Percentiles rank a stretch among this genome's conserved stretches.
Conservation (phyloP, 2,113 vertebrate genomes). For the Shinisaurus crocodilurus region DNA sequence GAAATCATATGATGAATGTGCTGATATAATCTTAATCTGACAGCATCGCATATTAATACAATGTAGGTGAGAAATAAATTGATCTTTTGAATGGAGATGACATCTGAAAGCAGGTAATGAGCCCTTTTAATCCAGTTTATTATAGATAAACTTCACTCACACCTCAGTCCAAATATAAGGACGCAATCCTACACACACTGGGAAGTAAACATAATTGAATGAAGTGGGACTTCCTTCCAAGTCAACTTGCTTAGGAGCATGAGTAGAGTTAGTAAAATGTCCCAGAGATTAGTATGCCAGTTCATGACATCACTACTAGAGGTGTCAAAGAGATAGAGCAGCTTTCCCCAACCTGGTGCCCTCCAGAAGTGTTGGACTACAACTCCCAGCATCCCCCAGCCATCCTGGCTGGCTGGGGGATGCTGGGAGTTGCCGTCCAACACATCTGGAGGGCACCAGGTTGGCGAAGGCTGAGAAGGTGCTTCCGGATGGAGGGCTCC, state of each 20-base stretch:
- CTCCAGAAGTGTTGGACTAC: too few species aligned
- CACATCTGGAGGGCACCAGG: too few species aligned
- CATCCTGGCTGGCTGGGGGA: too few species aligned
- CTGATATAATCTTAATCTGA: neutral
- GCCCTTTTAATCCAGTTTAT: too few species aligned
- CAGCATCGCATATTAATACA: neutral
- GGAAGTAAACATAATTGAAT: neutral
- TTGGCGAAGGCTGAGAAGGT: too few species aligned
- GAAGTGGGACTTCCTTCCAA: neutral
- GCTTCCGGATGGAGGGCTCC: too few species aligned
- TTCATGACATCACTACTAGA: neutral
- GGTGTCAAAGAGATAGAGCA: too few species aligned
- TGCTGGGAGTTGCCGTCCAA: too few species aligned
- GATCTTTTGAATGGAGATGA: neutral
- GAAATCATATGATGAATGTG: neutral
- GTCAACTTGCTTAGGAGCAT: too few species aligned
- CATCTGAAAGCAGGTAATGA: neutral
- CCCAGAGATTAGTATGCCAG: neutral
- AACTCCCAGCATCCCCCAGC: too few species aligned
- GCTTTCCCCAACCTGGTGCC: too few species aligned
- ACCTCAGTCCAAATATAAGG: neutral
- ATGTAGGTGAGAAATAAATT: neutral
- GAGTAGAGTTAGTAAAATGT: neutral
- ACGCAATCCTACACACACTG: neutral
- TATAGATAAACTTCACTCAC: neutral